Evolutionary conservation across 2,888 invertebrate genomes (phyloP), one percentile per base, ranked within the genome.

Genomic region (Drosophila colorata): DNA sequence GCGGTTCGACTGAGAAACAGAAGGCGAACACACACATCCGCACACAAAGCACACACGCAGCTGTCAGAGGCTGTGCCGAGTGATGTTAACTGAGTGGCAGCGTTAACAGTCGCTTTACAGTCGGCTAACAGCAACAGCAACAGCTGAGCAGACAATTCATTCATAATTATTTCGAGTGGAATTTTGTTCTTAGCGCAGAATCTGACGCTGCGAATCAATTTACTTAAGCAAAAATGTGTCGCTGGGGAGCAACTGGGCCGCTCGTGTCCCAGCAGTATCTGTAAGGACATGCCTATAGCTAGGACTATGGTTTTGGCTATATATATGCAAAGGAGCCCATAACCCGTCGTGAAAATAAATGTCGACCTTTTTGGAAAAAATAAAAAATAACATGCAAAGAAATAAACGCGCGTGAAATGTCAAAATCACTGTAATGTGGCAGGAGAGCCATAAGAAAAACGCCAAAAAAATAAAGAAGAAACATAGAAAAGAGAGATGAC

Each of bases 321-420:
- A 13, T 57, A 57, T 75, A 65, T 66, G 51, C 58, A 76, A 66
- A 66, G 9, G 16, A 47, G 16, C 13, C 33, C 37, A 40, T 51
- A 51, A 40, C 51, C 58, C 47, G 37, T 51, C 41, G 41, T 47
- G 16, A 66, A 67, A 77, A 66, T 58, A 52, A 77, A 63, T 69
- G 70, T 74, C 79, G 88, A 82, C 88, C 86, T 88, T 87, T 87
- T 56, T 43, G 33, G 23, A 23, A 40, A 58, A 74, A 56, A 66
- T 16, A 51, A 49, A 56, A 44, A 60, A 61, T 56, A 65, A 59
- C 57, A 64, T 68, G 48, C 44, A 67, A 51, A 74, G 60, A 77
- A 77, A 79, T 74, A 86, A 83, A 74, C 72, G 86, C 86, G 83
- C 83, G 86, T 86, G 83, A 84, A 84, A 84, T 88, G 83, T 88